Evolutionary conservation across 1,140 invertebrate species (phyloP).

Genomic region (Apis mellifera): DNA sequence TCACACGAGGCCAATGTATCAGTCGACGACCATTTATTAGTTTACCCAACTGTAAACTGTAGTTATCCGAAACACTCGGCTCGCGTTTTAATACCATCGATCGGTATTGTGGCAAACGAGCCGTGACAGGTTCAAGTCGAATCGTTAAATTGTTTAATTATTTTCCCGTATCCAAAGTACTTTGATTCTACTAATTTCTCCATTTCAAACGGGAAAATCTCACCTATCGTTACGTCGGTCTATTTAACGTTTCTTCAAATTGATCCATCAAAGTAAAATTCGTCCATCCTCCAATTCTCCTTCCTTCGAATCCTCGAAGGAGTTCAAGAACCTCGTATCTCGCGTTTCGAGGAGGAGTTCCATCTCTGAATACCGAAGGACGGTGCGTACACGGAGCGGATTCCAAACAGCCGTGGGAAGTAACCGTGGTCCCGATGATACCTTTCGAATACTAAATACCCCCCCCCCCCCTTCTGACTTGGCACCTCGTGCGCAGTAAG

Average conservation of each 20-base stretch:
- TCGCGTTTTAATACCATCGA: background rate
- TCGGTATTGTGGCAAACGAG: background rate
- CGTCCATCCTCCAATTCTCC: no score
- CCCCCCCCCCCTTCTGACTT: background rate
- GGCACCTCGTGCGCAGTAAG: constrained; percentile 18
- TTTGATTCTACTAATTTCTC: no score
- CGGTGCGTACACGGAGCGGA: constrained; percentile 59
- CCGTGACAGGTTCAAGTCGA: background rate
- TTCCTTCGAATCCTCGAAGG: no score
- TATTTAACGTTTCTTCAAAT: no score
- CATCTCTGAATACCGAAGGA: constrained; percentile 68
- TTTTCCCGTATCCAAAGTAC: no score
- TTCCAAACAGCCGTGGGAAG: constrained; percentile 80
- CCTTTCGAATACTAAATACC: constrained; percentile 75
- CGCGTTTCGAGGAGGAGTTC: no score
- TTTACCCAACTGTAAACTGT: background rate
- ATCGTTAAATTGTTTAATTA: no score
- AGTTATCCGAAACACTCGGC: background rate
- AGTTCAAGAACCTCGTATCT: no score
- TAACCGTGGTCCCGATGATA: constrained; percentile 66
- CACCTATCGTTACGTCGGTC: no score
- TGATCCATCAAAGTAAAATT: no score
- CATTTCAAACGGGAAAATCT: no score
- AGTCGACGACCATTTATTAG: background rate
- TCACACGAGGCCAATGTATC: background rate